Evolutionary conservation across 2,113 vertebrate species (phyloP), one percentile per base, ranked within the genome.

Genomic region (Lethenteron camtschaticum): DNA sequence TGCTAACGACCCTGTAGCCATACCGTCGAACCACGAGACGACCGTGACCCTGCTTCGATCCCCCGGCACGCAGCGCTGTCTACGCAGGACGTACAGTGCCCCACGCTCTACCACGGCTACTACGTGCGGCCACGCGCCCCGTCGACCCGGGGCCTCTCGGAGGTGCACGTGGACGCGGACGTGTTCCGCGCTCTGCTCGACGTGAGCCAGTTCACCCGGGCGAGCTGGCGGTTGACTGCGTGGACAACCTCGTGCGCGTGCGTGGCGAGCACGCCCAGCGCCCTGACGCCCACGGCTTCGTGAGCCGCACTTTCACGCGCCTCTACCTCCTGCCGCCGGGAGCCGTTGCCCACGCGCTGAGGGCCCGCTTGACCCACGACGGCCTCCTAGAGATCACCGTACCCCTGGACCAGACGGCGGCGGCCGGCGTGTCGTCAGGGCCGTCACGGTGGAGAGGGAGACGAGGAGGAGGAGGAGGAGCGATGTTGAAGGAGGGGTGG

Each of bases 201-300:
- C 0, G 85, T 88, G 20, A 86, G 86, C 69, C 86, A 89, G 71
- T 89, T 89, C 74, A 81, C 84, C 86, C 86, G 0, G 81, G 86
- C 2, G 86, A 89, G 78, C 79, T 89, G 68, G 75, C 76, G 0
- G 82, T 89, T 9, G 83, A 85, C 73, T 87, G 85, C 0, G 79
- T 89, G 70, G 86, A 89, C 79, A 89, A 89, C 79, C 79, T 89
- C 68, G 79, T 89, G 76, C 84, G 87, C 77, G 86, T 89, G 76
- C 76, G 70, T 11, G 86, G 82, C 5, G 81, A 81, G 60, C 86
- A 89, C 71, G 78, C 81, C 0, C 86, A 89, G 79, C 83, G 80
- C 69, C 76, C 81, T 5, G 86, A 89, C 56, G 79, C 81, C 59
- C 86, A 89, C 0, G 86, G 86, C 68, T 89, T 88, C 71, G 74